Base-by-base conservation (phyloP, 2,888 invertebrate genomes). In the Hemithea aestivaria region DNA sequence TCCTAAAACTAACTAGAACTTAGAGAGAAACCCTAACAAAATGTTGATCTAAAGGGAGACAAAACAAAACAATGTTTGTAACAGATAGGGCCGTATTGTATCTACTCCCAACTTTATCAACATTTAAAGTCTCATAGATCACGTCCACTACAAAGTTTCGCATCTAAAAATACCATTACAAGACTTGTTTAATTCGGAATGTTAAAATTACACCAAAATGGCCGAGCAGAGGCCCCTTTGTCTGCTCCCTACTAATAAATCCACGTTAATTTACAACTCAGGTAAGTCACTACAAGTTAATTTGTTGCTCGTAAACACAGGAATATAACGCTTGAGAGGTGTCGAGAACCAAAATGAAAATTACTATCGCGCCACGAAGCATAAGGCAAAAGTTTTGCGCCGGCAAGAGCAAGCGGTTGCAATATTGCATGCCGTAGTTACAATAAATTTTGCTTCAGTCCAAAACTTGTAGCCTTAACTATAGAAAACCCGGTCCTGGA, bases 391-490 rank as follows among this genome's bases (percentile, higher is more conserved):
- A 46, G 41, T 48, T 51, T 48, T 37, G 33, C 40, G 20, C 34
- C 39, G 40, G 34, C 28, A 31, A 39, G 40, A 35, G 35, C 45
- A 24, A 40, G 43, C 41, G 44, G 48, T 42, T 44, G 49, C 51
- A 48, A 51, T 51, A 51, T 48, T 51, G 41, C 48, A 51, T 51
- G 48, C 44, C 39, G 35, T 41, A 45, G 44, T 37, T 41, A 51
- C 48, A 44, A 51, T 51, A 51, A 40, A 51, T 51, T 51, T 43
- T 33, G 41, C 45, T 41, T 46, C 44, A 35, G 48, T 42, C 44
- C 40, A 27, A 44, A 47, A 46, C 37, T 44, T 39, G 16, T 27
- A 48, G 44, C 40, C 41, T 39, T 39, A 27, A 36, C 34, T 35
- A 36, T 32, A 35, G 36, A 33, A 43, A 28, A 32, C 34, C 26